Conservation (phyloP, 2,888 invertebrate genomes). For the Bugula neritina region DNA sequence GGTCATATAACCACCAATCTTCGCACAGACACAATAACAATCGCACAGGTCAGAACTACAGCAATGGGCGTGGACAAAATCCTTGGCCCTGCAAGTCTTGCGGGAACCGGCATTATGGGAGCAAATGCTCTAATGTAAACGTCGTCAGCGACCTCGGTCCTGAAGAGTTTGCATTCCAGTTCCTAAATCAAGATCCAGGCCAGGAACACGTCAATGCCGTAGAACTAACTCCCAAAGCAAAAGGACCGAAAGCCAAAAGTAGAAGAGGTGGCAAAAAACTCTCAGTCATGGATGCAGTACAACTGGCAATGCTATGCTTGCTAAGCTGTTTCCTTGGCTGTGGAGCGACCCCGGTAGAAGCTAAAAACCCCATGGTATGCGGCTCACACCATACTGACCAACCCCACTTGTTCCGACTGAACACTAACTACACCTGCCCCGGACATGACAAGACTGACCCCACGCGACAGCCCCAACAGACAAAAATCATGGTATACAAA, state of each 20-base stretch:
- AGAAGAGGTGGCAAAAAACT: background rate
- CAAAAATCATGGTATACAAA: background rate
- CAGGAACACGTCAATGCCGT: too few species aligned
- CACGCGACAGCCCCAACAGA: background rate
- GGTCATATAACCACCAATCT: too few species aligned
- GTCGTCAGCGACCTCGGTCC: too few species aligned
- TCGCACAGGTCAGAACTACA: too few species aligned
- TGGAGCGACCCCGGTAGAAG: background rate
- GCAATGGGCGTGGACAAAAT: too few species aligned
- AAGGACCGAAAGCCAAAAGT: background rate
- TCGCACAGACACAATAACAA: too few species aligned
- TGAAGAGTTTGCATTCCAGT: too few species aligned
- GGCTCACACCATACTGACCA: background rate
- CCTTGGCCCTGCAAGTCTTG: too few species aligned
- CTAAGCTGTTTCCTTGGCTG: background rate
- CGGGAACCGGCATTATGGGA: too few species aligned
- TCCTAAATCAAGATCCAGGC: too few species aligned
- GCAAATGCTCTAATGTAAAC: too few species aligned
- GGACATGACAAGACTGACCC: background rate
- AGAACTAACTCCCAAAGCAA: background rate
- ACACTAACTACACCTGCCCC: background rate
- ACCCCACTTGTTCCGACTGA: background rate
- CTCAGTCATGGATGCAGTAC: background rate
- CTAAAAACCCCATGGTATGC: background rate
- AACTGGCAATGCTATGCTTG: background rate